Percentiles rank a stretch among this genome's conserved stretches.
Evolutionary conservation across 2,797 vertebrate genomes (phyloP).

Genomic region (Ataeniobius toweri): DNA sequence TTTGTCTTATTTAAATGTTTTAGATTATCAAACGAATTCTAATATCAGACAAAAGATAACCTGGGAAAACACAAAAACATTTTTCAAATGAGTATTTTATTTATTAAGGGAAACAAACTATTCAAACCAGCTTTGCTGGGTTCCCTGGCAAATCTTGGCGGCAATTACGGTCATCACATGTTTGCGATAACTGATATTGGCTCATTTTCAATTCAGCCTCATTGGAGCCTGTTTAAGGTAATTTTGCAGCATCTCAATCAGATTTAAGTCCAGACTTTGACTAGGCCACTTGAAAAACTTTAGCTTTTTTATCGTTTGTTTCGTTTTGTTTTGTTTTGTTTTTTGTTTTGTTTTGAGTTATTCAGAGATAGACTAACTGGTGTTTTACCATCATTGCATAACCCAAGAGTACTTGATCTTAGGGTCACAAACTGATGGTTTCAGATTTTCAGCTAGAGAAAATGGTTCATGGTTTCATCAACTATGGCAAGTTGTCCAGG

Average conservation of each 20-base stretch:
- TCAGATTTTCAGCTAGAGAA: too few species aligned
- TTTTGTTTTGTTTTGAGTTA: background rate
- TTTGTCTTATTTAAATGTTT: background rate
- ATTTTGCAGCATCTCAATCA: background rate
- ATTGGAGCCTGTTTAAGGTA: background rate
- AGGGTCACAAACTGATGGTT: too few species aligned
- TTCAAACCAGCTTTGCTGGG: background rate
- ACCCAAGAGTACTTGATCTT: too few species aligned
- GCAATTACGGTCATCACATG: background rate
- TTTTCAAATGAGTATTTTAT: background rate
- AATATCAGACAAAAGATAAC: background rate
- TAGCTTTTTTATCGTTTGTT: too few species aligned
- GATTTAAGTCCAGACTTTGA: background rate
- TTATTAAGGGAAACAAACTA: background rate
- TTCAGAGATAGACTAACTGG: background rate
- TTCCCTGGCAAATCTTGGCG: background rate
- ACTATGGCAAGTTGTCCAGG: background rate
- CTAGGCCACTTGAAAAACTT: background rate
- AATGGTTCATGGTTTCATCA: background rate
- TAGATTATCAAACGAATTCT: constrained; percentile 1
- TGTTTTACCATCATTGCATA: too few species aligned
- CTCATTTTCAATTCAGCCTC: background rate
- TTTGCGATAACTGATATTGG: background rate
- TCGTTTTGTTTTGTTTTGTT: too few species aligned
- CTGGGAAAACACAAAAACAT: background rate